Conservation (phyloP, 2,888 invertebrate species). For the Podotricha telesiphe region DNA sequence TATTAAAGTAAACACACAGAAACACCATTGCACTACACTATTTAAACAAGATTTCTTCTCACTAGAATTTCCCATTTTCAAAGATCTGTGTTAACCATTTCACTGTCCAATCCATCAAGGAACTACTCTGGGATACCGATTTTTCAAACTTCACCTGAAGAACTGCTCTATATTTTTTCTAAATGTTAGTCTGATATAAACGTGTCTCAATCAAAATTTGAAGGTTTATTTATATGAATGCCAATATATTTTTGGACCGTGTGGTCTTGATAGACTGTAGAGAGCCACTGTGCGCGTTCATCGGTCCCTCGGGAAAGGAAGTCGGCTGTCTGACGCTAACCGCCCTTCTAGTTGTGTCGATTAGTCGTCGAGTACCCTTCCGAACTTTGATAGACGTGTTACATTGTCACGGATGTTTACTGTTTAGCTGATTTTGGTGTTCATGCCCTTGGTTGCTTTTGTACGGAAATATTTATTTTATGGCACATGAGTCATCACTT, state of each 20-base stretch:
- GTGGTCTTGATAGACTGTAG: slow-evolving; percentile 51
- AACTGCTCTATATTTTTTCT: neutral
- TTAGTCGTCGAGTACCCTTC: slow-evolving; percentile 75
- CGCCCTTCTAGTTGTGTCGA: slow-evolving; percentile 80
- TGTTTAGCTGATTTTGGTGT: slow-evolving; percentile 34
- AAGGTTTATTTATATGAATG: slow-evolving; percentile 24
- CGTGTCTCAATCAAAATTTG: slow-evolving; percentile 21
- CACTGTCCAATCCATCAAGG: slow-evolving; percentile 45
- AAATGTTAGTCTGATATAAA: neutral
- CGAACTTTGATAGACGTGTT: slow-evolving; percentile 78
- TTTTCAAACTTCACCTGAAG: neutral
- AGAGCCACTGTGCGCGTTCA: slow-evolving; percentile 53
- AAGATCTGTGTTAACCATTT: slow-evolving; percentile 57
- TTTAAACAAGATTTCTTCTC: slow-evolving; percentile 63
- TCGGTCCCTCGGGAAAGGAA: slow-evolving; percentile 79
- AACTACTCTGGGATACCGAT: slow-evolving; percentile 14
- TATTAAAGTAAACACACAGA: slow-evolving; percentile 68
- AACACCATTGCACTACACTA: slow-evolving; percentile 74
- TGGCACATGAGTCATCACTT: no score
- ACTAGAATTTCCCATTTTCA: slow-evolving; percentile 55
- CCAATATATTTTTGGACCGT: slow-evolving; percentile 40
- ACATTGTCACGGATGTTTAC: slow-evolving; percentile 56
- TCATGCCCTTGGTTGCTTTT: slow-evolving; percentile 28
- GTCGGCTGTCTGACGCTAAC: slow-evolving; percentile 73
- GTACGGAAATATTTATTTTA: neutral